A percentile compares a stretch with the other conserved stretches of the same genome.
Evolutionary conservation across 1,140 invertebrate species (phyloP).

Genomic region (Leguminivora glycinivorella): DNA sequence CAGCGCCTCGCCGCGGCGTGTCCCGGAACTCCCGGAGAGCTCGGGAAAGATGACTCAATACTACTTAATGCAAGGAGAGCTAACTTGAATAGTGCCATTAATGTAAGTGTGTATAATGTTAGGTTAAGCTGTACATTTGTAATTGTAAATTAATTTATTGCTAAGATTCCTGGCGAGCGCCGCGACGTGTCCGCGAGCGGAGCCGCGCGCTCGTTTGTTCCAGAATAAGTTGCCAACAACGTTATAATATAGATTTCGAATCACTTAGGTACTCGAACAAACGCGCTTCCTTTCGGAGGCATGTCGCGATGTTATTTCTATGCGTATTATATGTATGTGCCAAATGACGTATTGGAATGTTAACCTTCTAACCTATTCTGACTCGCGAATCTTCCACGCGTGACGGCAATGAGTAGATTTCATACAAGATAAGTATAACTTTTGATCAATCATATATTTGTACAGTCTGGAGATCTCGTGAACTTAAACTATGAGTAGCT

Average conservation of each 20-base stretch:
- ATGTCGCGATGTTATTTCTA: background rate
- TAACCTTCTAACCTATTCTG: background rate
- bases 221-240: background rate
- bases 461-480: no score
- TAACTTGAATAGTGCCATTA: constrained; percentile 47
- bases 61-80: background rate
- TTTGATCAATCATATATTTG: no score
- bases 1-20: no score
- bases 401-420: no score
- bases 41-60: background rate
- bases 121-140: constrained; percentile 48
- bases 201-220: background rate
- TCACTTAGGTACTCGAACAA: background rate
- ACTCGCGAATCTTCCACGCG: background rate
- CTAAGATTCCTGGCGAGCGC: constrained; percentile 34
- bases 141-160: constrained; percentile 59
- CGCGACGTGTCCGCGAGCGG: background rate
- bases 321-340: constrained; percentile 10
- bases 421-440: no score
- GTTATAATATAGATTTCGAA: no score
- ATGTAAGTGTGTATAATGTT: constrained; percentile 47
- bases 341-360: constrained; percentile 26
- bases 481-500: no score
- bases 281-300: background rate
- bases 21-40: background rate